Percentiles rank a stretch among this genome's conserved stretches.
Conservation (phyloP, 2,888 invertebrate species). For the Tetramorium bicarinatum region DNA sequence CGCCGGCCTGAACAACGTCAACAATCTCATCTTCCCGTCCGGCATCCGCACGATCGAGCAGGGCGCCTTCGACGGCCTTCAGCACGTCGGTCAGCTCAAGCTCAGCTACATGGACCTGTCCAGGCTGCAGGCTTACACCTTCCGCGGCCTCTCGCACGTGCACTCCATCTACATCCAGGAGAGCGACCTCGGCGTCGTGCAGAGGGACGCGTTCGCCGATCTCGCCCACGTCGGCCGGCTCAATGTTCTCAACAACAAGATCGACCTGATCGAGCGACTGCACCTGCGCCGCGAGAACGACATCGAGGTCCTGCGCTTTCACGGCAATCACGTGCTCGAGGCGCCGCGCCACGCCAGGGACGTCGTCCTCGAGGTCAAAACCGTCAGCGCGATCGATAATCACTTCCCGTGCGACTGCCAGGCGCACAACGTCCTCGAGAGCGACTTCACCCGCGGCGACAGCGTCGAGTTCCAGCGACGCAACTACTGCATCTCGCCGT, state of each 20-base stretch:
- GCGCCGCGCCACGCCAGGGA: conserved; percentile 90
- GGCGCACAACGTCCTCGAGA: conserved; percentile 91
- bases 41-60: conserved; percentile 92
- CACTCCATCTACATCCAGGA: conserved; percentile 93
- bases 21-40: conserved; percentile 94
- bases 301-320: conserved; percentile 91
- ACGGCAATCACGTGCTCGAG: conserved; percentile 94
- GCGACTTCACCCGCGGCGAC: conserved; percentile 91
- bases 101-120: conserved; percentile 94
- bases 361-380: conserved; percentile 91
- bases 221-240: conserved; percentile 91
- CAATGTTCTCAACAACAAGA: conserved; percentile 94
- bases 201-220: conserved; percentile 92
- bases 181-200: conserved; percentile 92
- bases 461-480: conserved; percentile 87
- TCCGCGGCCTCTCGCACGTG: conserved; percentile 92
- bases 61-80: conserved; percentile 93
- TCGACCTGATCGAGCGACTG: conserved; percentile 93
- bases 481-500: conserved; percentile 95
- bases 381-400: conserved; percentile 91
- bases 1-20: conserved; percentile 93
- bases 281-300: conserved; percentile 89
- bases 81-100: conserved; percentile 93
- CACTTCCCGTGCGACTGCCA: conserved; percentile 96
- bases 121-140: conserved; percentile 90